Conservation (phyloP, 2,113 vertebrate species). For the Ophiodon elongatus region DNA sequence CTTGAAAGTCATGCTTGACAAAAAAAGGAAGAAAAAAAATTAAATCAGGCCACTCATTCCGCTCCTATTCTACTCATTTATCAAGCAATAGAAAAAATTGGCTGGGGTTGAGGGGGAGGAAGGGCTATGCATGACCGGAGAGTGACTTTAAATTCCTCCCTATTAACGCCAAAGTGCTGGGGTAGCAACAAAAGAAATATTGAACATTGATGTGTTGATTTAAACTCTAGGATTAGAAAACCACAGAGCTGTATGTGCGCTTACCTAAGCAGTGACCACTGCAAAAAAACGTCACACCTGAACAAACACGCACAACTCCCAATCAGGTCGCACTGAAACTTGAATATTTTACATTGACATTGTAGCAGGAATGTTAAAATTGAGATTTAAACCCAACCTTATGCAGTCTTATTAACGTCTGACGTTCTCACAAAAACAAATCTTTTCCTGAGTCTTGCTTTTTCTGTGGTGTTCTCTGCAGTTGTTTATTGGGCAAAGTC, state of each 20-base stretch:
- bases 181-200: neutral
- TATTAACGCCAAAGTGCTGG: neutral
- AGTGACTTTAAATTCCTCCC: neutral
- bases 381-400: slow-evolving; percentile 9
- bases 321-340: neutral
- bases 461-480: neutral
- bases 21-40: neutral
- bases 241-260: no score
- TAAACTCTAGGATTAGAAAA: neutral
- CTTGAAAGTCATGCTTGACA: slow-evolving; percentile 8
- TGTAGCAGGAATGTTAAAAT: neutral
- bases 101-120: neutral
- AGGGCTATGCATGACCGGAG: neutral
- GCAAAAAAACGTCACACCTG: neutral
- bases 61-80: neutral
- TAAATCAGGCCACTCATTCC: neutral
- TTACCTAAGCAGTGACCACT: neutral
- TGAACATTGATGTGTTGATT: neutral
- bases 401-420: neutral
- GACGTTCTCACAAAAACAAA: neutral
- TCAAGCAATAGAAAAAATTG: neutral
- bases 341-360: neutral
- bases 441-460: neutral
- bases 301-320: neutral
- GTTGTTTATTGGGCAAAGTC: slow-evolving; percentile 14